phyloP scores from a whole-genome alignment of 2,113 vertebrate species.

The Seriola quinqueradiata region DNA sequence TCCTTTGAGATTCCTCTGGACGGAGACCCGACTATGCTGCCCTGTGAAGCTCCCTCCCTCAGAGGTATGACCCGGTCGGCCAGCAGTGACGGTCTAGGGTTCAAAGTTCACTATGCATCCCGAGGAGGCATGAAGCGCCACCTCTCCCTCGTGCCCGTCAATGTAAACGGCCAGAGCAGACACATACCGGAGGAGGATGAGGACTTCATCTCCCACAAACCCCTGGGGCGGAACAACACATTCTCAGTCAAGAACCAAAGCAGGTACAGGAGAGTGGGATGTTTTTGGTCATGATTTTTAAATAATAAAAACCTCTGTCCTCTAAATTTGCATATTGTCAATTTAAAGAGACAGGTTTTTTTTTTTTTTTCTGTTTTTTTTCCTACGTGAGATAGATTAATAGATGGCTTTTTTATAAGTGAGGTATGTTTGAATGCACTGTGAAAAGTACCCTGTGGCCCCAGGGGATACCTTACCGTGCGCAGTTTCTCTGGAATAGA shows the following conservation, averaged over 20 bases:
- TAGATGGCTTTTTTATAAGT: neutral
- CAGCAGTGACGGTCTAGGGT: constrained; percentile 92
- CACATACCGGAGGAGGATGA: constrained; percentile 87
- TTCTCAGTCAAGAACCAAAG: constrained; percentile 79
- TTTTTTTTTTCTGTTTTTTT: neutral
- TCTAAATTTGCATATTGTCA: neutral
- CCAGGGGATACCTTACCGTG: too few relatives aligned
- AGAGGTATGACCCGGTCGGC: constrained; percentile 89
- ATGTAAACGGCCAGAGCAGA: constrained; percentile 87
- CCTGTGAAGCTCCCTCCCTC: constrained; percentile 69
- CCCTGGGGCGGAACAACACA: constrained; percentile 75
- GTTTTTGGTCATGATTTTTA: neutral
- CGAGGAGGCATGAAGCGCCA: constrained; percentile 86
- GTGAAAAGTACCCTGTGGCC: neutral
- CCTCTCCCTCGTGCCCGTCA: constrained; percentile 88
- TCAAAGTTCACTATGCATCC: constrained; percentile 84
- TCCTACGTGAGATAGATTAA: neutral
- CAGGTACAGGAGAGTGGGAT: constrained; percentile 59
- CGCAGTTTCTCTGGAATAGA: neutral
- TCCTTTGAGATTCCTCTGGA: constrained; percentile 98
- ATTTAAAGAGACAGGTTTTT: neutral
- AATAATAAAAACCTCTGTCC: neutral
- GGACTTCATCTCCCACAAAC: constrained; percentile 65
- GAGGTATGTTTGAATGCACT: neutral
- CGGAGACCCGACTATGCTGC: constrained; percentile 84